These are phyloP conservation scores for Rhea pennata DNA, from an alignment of 2,113 vertebrate species.

Conservation along the genomic window DNA sequence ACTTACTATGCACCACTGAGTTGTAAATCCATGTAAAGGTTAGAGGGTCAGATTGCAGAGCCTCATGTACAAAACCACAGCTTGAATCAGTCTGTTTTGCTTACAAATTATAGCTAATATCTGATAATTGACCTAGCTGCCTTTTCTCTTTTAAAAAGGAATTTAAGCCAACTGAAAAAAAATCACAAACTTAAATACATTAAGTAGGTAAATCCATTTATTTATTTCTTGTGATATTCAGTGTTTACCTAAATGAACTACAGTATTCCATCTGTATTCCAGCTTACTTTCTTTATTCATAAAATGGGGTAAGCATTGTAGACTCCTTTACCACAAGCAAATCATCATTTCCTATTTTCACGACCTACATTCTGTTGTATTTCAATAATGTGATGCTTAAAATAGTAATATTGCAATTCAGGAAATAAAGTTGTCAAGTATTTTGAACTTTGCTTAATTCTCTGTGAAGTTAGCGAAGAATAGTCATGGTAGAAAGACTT, in stretches of 20 bases:
- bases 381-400: neutral
- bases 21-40: slow-evolving; percentile 78
- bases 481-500: neutral
- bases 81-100: slow-evolving; percentile 32
- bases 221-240: neutral
- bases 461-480: neutral
- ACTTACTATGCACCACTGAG: slow-evolving; percentile 74
- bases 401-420: neutral
- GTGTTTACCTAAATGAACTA: neutral
- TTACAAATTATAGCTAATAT: slow-evolving; percentile 53
- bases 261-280: neutral
- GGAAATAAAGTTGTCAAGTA: neutral
- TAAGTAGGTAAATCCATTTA: neutral
- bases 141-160: neutral
- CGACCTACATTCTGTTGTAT: neutral
- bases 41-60: slow-evolving; percentile 66
- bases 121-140: slow-evolving; percentile 1
- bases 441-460: neutral
- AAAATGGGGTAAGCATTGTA: neutral
- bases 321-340: neutral
- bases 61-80: slow-evolving; percentile 48
- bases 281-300: neutral
- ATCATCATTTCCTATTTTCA: neutral
- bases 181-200: neutral
- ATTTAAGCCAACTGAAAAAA: neutral